phyloP scores from a whole-genome alignment of 2,888 invertebrate genomes.

The Tolmerus cingulatus region DNA sequence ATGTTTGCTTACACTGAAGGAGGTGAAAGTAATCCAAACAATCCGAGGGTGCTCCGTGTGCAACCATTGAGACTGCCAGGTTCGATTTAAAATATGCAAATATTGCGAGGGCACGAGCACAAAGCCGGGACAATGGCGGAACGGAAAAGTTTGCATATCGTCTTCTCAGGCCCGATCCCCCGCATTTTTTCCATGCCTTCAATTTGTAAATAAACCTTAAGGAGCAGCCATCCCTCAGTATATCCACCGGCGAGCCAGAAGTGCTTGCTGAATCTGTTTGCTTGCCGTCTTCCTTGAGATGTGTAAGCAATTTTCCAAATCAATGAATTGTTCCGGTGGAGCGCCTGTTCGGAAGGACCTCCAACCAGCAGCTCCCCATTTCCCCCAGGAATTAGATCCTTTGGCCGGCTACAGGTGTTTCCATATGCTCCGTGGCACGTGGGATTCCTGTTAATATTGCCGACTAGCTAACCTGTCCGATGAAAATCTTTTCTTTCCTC shows the following conservation, averaged over 20 bases:
- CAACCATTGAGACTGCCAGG: slow-evolving; percentile 29
- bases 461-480: not conserved
- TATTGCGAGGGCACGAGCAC: not conserved
- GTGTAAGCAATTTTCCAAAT: slow-evolving; percentile 38
- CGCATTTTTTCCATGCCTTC: not conserved
- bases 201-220: slow-evolving; percentile 25
- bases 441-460: not conserved
- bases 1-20: slow-evolving; percentile 22
- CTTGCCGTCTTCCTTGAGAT: slow-evolving; percentile 7
- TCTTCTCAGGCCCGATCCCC: not conserved
- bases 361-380: not conserved
- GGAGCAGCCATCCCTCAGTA: not conserved
- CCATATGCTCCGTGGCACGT: not conserved
- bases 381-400: not conserved
- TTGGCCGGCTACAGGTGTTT: not conserved
- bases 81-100: slow-evolving; percentile 32
- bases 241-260: not conserved
- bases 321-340: slow-evolving; percentile 17
- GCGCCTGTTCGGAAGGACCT: not conserved
- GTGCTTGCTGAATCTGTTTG: not conserved
- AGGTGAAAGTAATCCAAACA: slow-evolving; percentile 33
- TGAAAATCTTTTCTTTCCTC: not conserved
- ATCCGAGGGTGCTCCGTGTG: not conserved
- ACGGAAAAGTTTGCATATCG: slow-evolving; percentile 4
- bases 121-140: not conserved